Evolutionary conservation across 2,797 vertebrate species (phyloP).

Genomic region (Halcyon chelicuti): DNA sequence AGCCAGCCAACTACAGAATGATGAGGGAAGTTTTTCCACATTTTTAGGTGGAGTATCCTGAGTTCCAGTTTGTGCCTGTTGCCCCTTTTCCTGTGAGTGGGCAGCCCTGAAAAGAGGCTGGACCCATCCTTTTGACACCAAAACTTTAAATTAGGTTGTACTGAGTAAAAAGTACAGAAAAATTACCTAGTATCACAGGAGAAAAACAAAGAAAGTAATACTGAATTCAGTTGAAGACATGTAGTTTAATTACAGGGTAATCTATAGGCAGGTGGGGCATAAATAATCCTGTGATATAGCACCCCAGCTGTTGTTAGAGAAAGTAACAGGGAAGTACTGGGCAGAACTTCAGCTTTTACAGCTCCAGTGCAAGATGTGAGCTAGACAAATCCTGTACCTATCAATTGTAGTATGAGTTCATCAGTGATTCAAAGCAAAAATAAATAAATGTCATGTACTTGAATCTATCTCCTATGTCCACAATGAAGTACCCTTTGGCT

Average conservation of each 20-base stretch:
- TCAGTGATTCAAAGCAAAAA: neutral
- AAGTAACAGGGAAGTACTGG: neutral
- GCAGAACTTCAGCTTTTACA: neutral
- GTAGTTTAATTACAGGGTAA: neutral
- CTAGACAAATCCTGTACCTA: neutral
- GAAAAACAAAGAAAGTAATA: neutral
- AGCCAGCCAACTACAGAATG: neutral
- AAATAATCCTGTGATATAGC: neutral
- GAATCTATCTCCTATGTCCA: neutral
- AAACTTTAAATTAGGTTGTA: neutral
- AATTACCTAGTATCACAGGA: neutral
- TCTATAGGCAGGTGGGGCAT: neutral
- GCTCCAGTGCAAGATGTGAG: neutral
- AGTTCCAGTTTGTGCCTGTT: neutral
- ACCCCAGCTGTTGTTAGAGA: neutral
- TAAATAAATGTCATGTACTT: neutral
- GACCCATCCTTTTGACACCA: neutral
- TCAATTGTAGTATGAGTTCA: neutral
- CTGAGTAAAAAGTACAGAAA: neutral
- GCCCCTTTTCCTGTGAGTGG: neutral
- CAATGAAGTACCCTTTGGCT: neutral
- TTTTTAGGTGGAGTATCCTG: neutral
- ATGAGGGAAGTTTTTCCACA: neutral
- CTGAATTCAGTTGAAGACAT: neutral
- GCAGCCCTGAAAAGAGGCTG: neutral